These are phyloP conservation scores for Hirudo medicinalis DNA, from an alignment of 1,140 invertebrate species.

Conservation along the genomic window DNA sequence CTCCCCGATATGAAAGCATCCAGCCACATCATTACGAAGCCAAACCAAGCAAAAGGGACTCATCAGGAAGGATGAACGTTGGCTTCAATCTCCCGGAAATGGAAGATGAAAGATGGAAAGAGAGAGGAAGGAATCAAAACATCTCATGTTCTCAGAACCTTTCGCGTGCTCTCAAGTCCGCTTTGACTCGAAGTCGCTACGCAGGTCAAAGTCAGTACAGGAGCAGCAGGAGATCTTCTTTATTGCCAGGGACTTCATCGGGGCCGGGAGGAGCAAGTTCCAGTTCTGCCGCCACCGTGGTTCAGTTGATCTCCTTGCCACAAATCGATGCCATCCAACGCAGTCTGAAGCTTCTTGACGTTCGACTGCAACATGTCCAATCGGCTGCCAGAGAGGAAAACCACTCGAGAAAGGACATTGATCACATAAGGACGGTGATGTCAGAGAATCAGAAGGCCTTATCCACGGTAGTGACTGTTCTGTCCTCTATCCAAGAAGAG, in stretches of 20 bases:
- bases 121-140: no score
- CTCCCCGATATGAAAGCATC: neutral
- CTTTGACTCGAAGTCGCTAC: no score
- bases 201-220: no score
- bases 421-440: constrained; percentile 37
- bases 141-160: no score
- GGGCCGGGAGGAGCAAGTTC: neutral
- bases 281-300: constrained; percentile 24
- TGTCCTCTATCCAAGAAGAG: constrained; percentile 35
- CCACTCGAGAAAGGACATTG: constrained; percentile 37
- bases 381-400: constrained; percentile 35
- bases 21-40: neutral
- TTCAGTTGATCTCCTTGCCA: constrained; percentile 37
- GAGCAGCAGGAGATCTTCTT: neutral
- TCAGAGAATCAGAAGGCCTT: constrained; percentile 40
- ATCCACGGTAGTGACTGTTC: constrained; percentile 37
- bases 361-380: constrained; percentile 39
- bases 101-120: no score
- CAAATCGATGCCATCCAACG: constrained; percentile 40
- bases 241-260: neutral
- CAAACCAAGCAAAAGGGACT: neutral
- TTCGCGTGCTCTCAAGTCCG: no score
- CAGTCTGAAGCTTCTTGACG: constrained; percentile 38
- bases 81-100: no score
- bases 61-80: no score